phyloP scores from a whole-genome alignment of 2,888 invertebrate species.

The Sinhomidia bicolor region DNA sequence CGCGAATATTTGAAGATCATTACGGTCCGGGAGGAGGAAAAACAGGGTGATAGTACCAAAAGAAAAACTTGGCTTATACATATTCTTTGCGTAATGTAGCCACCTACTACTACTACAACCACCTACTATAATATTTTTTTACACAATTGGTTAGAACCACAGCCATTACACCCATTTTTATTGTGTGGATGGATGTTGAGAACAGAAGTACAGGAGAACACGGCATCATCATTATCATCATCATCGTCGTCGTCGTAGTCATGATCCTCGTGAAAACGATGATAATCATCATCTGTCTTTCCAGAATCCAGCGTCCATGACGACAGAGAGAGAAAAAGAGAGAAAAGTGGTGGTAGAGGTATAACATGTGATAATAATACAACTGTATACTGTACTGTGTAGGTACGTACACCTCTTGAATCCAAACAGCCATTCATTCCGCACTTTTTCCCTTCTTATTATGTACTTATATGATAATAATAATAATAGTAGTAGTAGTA shows the following conservation, averaged over 20 bases:
- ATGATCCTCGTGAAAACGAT: slow-evolving; percentile 48
- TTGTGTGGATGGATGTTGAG: slow-evolving; percentile 38
- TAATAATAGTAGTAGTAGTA: not conserved
- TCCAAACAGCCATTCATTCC: slow-evolving; percentile 62
- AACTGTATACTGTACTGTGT: too few relatives aligned
- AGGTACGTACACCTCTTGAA: slow-evolving; percentile 58
- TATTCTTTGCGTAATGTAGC: too few relatives aligned
- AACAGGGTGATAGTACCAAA: not conserved
- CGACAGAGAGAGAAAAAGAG: slow-evolving; percentile 26
- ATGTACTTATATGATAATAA: slow-evolving; percentile 23
- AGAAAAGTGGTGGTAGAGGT: not conserved
- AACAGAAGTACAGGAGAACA: slow-evolving; percentile 29
- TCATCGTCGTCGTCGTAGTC: slow-evolving; percentile 31
- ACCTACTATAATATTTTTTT: not conserved
- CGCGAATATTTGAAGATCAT: slow-evolving; percentile 54
- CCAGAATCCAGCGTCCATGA: slow-evolving; percentile 64
- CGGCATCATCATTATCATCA: slow-evolving; percentile 12
- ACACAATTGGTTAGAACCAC: not conserved
- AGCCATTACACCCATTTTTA: slow-evolving; percentile 47
- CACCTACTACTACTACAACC: not conserved
- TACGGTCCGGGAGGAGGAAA: slow-evolving; percentile 3
- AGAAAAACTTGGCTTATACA: not conserved
- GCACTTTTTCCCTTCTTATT: not conserved
- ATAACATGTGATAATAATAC: not conserved
- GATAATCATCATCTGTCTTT: slow-evolving; percentile 75